Percentiles rank a stretch among this genome's conserved stretches.
Evolutionary conservation across 2,113 vertebrate species (phyloP).

Genomic region (Dicentrarchus labrax): DNA sequence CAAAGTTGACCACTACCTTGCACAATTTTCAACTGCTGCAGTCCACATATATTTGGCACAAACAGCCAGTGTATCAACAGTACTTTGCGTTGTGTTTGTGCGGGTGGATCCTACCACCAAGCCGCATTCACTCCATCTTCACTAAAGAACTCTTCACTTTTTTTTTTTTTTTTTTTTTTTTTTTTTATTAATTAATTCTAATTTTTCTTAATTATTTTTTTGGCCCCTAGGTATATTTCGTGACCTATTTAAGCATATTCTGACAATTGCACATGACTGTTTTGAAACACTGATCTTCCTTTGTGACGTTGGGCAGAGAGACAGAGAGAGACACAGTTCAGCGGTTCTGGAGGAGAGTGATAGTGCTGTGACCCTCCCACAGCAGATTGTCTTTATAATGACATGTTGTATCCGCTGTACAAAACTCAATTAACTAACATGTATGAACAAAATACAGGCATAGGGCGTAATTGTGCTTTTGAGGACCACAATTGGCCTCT

Average conservation of each 20-base stretch:
- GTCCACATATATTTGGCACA: not conserved
- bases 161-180: too few relatives aligned
- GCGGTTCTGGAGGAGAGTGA: not conserved
- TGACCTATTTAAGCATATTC: too few relatives aligned
- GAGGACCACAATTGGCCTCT: not conserved
- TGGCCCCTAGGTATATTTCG: too few relatives aligned
- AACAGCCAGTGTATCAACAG: not conserved
- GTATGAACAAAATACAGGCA: not conserved
- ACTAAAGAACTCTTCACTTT: too few relatives aligned
- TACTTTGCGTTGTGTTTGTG: not conserved
- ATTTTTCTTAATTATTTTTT: too few relatives aligned
- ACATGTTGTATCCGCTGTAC: too few relatives aligned
- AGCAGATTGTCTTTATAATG: not conserved
- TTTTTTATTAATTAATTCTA: too few relatives aligned
- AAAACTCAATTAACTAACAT: not conserved
- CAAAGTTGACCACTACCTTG: not conserved
- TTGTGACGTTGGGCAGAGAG: too few relatives aligned
- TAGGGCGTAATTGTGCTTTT: not conserved
- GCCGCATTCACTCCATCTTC: too few relatives aligned
- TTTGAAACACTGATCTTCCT: too few relatives aligned
- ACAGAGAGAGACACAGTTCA: not conserved
- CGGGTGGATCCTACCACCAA: too few relatives aligned
- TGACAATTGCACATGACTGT: too few relatives aligned
- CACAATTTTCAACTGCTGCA: not conserved
- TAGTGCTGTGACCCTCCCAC: not conserved